These are phyloP conservation scores for Cydia fagiglandana DNA, from an alignment of 1,140 invertebrate genomes.

Conservation along the genomic window DNA sequence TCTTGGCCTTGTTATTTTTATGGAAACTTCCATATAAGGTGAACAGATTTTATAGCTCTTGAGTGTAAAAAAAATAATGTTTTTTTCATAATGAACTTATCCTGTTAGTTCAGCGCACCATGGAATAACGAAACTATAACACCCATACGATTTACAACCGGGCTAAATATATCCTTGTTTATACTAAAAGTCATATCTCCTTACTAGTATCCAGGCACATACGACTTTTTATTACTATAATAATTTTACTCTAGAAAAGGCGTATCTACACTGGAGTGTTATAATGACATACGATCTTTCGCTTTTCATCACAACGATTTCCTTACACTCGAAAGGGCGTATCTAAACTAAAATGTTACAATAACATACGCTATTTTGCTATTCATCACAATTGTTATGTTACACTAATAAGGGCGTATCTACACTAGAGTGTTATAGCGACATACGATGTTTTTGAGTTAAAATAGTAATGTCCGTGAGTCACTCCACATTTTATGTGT, in stretches of 20 bases:
- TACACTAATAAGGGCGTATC: background rate
- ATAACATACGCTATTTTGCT: background rate
- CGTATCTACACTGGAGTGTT: background rate
- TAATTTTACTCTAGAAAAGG: background rate
- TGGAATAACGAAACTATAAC: conserved; percentile 1
- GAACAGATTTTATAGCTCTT: no score
- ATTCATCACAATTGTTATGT: background rate
- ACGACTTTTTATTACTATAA: no score
- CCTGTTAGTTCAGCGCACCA: conserved; percentile 5
- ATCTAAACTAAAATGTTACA: background rate
- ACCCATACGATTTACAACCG: background rate
- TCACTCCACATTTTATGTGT: background rate
- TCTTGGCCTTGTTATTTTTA: no score
- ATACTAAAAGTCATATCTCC: background rate
- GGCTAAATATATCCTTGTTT: background rate
- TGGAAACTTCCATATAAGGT: no score
- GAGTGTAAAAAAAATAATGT: background rate
- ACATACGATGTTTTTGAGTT: background rate
- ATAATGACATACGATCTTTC: background rate
- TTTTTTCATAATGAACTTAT: background rate
- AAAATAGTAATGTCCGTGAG: background rate
- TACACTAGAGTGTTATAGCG: background rate
- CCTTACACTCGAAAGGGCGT: background rate
- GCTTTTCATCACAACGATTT: background rate
- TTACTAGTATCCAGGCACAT: no score